phyloP scores from a whole-genome alignment of 2,888 invertebrate genomes.

The Brachyopa scutellaris region DNA sequence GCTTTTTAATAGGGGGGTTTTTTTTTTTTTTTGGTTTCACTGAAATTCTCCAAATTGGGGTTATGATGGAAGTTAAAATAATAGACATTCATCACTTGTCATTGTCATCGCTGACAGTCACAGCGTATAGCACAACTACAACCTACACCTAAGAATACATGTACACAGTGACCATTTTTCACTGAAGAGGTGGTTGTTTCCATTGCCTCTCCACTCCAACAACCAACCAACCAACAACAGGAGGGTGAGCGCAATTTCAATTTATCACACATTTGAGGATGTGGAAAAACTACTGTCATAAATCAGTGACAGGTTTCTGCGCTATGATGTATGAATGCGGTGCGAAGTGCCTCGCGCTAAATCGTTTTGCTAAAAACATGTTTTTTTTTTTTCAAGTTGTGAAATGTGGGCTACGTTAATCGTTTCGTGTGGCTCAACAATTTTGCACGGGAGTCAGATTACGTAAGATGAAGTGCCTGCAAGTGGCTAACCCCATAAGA shows the following conservation, averaged over 20 bases:
- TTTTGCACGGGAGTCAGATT: constrained; percentile 66
- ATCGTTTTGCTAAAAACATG: constrained; percentile 33
- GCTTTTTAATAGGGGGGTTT: constrained; percentile 15
- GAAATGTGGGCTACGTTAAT: constrained; percentile 58
- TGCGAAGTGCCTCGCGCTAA: constrained; percentile 43
- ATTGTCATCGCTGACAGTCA: constrained; percentile 39
- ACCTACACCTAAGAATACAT: neutral
- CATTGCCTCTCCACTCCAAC: too few species aligned
- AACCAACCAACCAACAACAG: too few species aligned
- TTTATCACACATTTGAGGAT: constrained; percentile 60
- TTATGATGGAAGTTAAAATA: constrained; percentile 27
- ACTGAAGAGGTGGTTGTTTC: constrained; percentile 12
- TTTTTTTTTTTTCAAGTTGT: constrained; percentile 14
- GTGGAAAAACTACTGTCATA: constrained; percentile 68
- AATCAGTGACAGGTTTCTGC: constrained; percentile 68
- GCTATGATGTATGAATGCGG: constrained; percentile 67
- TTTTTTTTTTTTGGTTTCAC: neutral
- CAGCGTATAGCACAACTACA: constrained; percentile 21
- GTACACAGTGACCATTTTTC: constrained; percentile 15
- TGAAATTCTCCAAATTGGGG: constrained; percentile 25
- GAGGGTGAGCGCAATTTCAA: constrained; percentile 36
- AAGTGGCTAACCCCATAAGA: constrained; percentile 35
- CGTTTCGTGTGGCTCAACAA: constrained; percentile 44
- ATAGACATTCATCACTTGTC: constrained; percentile 66
- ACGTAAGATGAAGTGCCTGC: constrained; percentile 49